Base-by-base conservation (phyloP, 1,140 invertebrate species). In the Mesaphorura yosii region DNA sequence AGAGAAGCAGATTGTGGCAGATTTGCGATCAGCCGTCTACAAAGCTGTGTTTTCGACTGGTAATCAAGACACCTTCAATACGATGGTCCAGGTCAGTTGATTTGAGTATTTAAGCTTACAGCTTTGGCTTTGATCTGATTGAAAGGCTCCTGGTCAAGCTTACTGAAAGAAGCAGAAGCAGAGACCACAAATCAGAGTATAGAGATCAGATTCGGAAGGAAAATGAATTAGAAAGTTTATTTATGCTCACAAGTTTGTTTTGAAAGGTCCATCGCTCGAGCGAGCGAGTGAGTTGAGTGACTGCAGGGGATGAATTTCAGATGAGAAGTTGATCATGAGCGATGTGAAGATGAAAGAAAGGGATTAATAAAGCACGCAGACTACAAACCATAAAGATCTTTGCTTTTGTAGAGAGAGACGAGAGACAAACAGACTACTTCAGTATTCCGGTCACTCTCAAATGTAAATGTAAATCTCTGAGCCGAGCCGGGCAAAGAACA, bases 11-110 rank as follows among this genome's bases (percentile, higher is more conserved):
- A 72, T 97, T 51, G 77, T 84, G n/a, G 88, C 91, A 3, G 92
- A 97, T 75, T 70, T 98, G 37, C 78, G 91, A 29, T 77, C 77
- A 48, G 76, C 85, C 40, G 90, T 94, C 59, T 97, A 94, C 70
- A 79, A 81, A 63, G 85, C 85, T 6, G 86, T 87, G 15, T 72
- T 92, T 3, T 73, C 77, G 10, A 76, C 77, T 26, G 86, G 82
- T 17, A 79, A 82, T 59, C 74, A 78, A 47, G 67, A 75, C 10
- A 80, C 79, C 2, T 91, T 82, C 63, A 74, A 88, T 27, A 78
- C 80, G 46, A 81, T 96, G 76, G 67, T 92, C 26, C 75, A 82
- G 67, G 75, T 78, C 65, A 62, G 65, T 50, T 26, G 6, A 5
- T 10, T 25, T 46, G 31, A 34, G n/a, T 10, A 34, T 34, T 34